Conservation (phyloP, 2,888 invertebrate species). For the Hyppa rectilinea region DNA sequence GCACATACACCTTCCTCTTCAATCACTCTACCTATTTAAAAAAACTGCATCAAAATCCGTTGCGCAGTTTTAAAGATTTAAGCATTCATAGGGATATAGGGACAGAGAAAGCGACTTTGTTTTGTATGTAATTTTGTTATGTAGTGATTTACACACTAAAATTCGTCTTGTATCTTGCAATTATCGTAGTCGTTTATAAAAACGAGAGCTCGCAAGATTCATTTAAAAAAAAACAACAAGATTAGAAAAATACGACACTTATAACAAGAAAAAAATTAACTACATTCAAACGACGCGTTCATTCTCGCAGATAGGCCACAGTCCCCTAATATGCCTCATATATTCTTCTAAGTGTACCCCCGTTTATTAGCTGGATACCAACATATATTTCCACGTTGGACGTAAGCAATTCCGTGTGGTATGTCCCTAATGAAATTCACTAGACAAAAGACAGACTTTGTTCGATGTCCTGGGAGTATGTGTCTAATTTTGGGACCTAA, state of each 20-base stretch:
- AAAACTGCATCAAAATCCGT: too few species aligned
- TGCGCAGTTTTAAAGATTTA: too few species aligned
- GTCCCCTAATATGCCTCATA: conserved; percentile 33
- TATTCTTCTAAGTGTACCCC: conserved; percentile 43
- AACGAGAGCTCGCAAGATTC: background rate
- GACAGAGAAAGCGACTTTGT: too few species aligned
- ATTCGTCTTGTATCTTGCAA: background rate
- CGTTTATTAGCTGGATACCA: conserved; percentile 64
- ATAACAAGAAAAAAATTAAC: background rate
- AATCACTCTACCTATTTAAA: too few species aligned
- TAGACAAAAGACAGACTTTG: conserved; percentile 18
- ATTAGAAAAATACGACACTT: background rate
- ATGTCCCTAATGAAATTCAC: conserved; percentile 67
- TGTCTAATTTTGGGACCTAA: conserved; percentile 27
- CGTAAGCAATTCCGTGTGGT: conserved; percentile 52
- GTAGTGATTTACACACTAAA: background rate
- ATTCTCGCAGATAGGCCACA: conserved; percentile 13
- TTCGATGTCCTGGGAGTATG: conserved; percentile 10
- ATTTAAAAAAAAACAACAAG: background rate
- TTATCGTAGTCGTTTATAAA: background rate
- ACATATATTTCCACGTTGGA: conserved; percentile 59
- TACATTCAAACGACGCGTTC: conserved; percentile 8
- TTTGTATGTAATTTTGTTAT: too few species aligned
- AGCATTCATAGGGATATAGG: too few species aligned
- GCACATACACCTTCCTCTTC: too few species aligned